Evolutionary conservation across 1,140 invertebrate species (phyloP).

Genomic region (Drosophila yakuba): DNA sequence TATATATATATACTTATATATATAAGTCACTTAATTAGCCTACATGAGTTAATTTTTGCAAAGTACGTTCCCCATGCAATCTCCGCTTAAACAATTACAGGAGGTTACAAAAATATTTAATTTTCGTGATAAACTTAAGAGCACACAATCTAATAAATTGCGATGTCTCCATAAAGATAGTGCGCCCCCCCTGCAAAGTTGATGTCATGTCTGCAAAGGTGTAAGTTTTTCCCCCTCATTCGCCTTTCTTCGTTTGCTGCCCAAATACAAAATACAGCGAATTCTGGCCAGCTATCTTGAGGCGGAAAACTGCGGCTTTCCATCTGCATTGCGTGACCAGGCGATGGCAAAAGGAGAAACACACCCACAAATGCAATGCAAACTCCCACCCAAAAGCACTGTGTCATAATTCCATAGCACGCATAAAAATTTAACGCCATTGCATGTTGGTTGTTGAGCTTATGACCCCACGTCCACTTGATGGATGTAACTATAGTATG

Average conservation of each 20-base stretch:
- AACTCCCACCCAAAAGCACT: slow-evolving; percentile 18
- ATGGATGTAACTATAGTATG: slow-evolving; percentile 35
- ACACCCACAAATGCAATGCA: slow-evolving; percentile 67
- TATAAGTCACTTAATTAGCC: too few species aligned
- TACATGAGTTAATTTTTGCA: too few species aligned
- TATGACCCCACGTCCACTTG: slow-evolving; percentile 55
- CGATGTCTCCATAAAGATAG: slow-evolving; percentile 50
- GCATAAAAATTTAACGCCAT: slow-evolving; percentile 80
- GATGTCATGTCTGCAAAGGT: slow-evolving; percentile 42
- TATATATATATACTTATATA: too few species aligned
- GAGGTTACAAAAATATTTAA: slow-evolving; percentile 52
- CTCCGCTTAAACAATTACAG: slow-evolving; percentile 27
- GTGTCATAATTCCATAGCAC: slow-evolving; percentile 53
- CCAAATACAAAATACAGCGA: slow-evolving; percentile 20
- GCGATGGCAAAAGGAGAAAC: slow-evolving; percentile 26
- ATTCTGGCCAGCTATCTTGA: slow-evolving; percentile 31
- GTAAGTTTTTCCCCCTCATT: not conserved
- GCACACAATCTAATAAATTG: slow-evolving; percentile 68
- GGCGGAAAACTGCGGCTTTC: slow-evolving; percentile 32
- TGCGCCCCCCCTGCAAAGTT: slow-evolving; percentile 20
- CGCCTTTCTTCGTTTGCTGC: not conserved
- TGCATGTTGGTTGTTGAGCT: slow-evolving; percentile 69
- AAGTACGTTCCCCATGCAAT: not conserved
- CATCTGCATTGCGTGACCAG: slow-evolving; percentile 72
- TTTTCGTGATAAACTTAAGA: slow-evolving; percentile 51